Evolutionary conservation across 2,888 invertebrate species (phyloP), one percentile per base, ranked within the genome.

Genomic region (Timema cristinae): DNA sequence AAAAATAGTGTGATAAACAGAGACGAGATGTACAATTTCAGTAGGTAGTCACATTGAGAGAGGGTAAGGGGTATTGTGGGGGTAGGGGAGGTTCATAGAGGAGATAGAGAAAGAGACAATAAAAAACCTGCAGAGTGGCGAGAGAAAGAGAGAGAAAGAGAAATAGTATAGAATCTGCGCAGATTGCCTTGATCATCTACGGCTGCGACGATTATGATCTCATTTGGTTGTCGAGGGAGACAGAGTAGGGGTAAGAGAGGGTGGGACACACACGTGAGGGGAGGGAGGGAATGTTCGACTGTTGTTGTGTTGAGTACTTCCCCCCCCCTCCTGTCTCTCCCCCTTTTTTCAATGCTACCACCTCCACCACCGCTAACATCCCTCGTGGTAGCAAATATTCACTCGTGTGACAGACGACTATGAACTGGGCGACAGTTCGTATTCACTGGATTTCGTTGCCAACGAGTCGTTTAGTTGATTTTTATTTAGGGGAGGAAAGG

Each of bases 121-220:
- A 11, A 32, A 32, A 13, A 15, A 2, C 16, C 10, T 9, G 59
- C 16, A 13, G 59, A 13, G 63, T 10, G 63, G 63, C 4, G 15
- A 16, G 59, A 59, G 32, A 47, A 32, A 48, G 47, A 11, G 48
- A 63, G 48, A 63, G n/a, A 63, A 32, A 63, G 47, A 59, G 59
- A 59, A 48, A 10, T 32, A 32, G 32, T 48, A 47, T 16, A 63
- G 63, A 63, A 63, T 63, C 47, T 47, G 63, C 63, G 63, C 63
- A 63, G 63, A 63, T 63, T 63, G 63, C 63, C 63, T 32, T 48
- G 63, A 63, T 63, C 63, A 63, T 63, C 63, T 63, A 32, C 13
- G 63, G 63, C 32, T 48, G 63, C 63, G 63, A 47, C 63, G 63
- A 63, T 63, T 63, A 63, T 63, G 63, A 63, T 63, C 61, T 63